Evolutionary conservation across 2,113 vertebrate genomes (phyloP).

Genomic region (Zosterops hypoxanthus): DNA sequence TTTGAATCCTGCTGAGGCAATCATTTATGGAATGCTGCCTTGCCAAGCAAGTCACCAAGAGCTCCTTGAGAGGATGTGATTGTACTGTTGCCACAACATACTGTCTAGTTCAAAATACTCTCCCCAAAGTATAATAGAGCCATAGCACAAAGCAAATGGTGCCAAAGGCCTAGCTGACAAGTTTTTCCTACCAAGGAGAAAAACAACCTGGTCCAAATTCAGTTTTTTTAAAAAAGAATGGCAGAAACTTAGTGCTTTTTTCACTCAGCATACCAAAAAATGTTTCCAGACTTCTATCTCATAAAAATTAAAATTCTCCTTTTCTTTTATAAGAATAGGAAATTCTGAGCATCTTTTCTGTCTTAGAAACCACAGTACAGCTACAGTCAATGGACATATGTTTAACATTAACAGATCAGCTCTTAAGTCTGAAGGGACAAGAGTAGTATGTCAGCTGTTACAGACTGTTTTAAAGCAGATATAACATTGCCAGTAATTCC

Average conservation of each 20-base stretch:
- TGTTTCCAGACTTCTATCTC: not conserved
- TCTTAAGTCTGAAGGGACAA: not conserved
- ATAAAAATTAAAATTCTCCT: not conserved
- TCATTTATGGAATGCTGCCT: not conserved
- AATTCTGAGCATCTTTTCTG: not conserved
- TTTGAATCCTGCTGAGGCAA: constrained; percentile 3
- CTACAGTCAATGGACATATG: not conserved
- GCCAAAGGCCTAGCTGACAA: not conserved
- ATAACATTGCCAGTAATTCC: not conserved
- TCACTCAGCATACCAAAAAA: not conserved
- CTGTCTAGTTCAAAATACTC: not conserved
- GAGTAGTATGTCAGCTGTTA: not conserved
- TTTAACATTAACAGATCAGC: not conserved
- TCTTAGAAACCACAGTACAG: not conserved
- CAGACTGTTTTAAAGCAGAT: not conserved
- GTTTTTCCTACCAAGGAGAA: not conserved
- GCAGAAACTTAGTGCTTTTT: not conserved
- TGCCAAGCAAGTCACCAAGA: not conserved
- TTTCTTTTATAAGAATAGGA: not conserved
- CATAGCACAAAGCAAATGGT: not conserved
- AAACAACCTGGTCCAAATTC: not conserved
- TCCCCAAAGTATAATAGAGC: not conserved
- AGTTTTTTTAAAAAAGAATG: not conserved
- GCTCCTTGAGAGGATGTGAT: not conserved
- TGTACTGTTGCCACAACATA: not conserved